phyloP scores from a whole-genome alignment of 2,113 vertebrate genomes.

The Nibea coibor region DNA sequence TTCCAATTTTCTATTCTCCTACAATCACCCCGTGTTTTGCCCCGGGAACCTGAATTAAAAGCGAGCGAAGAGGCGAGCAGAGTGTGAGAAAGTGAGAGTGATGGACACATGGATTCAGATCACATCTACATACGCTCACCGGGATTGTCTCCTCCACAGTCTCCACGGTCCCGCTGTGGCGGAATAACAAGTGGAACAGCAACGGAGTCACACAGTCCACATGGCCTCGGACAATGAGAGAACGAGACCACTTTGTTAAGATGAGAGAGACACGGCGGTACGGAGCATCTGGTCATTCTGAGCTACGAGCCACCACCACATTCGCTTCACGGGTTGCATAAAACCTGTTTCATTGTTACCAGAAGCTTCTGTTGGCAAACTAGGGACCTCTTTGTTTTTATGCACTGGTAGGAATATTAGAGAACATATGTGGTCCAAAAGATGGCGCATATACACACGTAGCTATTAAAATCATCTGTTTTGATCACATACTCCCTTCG shows the following conservation, averaged over 20 bases:
- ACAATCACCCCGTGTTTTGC: slow-evolving; percentile 50
- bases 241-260: slow-evolving; percentile 32
- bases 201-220: slow-evolving; percentile 41
- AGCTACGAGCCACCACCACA: background rate
- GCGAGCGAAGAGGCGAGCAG: background rate
- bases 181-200: slow-evolving; percentile 62
- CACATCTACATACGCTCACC: slow-evolving; percentile 28
- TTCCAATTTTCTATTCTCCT: slow-evolving; percentile 36
- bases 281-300: slow-evolving; percentile 15
- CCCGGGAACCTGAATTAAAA: slow-evolving; percentile 59
- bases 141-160: slow-evolving; percentile 24
- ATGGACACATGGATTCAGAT: slow-evolving; percentile 21
- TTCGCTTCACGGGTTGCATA: background rate
- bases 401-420: background rate
- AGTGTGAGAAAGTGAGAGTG: slow-evolving; percentile 9
- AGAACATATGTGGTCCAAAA: background rate
- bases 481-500: background rate
- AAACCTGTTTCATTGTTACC: background rate
- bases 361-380: background rate
- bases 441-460: background rate
- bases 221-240: slow-evolving; percentile 16
- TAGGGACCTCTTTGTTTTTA: background rate
- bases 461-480: background rate
- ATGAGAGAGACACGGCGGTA: slow-evolving; percentile 37
- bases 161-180: background rate